Evolutionary conservation across 1,140 invertebrate genomes (phyloP), one percentile per base, ranked within the genome.

Genomic region (Microplitis mediator): DNA sequence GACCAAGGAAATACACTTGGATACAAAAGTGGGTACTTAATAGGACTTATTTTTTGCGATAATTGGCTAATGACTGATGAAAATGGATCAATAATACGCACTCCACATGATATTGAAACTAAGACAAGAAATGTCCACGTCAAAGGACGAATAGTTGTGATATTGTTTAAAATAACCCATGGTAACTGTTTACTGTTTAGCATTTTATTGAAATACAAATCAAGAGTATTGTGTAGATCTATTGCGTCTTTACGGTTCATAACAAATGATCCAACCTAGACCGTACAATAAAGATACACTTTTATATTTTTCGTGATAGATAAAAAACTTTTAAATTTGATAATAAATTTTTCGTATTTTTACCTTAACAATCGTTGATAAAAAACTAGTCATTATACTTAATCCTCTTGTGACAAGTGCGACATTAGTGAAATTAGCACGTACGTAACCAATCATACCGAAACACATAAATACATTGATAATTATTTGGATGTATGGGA

Each of bases 1-100:
- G 9, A 32, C 70, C 72, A 77, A 1, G 74, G 76, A 68, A 67
- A 74, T 50, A 35, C 34, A 0, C 23, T 52, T 1, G 69, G 74
- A 75, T 72, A 54, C 4, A 64, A 63, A 3, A 74, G 36, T 45
- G 31, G 16, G 39, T 75, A 72, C 39, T 77, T 65, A 4, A 67
- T 56, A 14, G 52, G 50, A 23, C 64, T 3, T 16, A 69, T 14
- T 9, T 45, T 35, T 8, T 71, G 64, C 1, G 13, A 51, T 6
- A 3, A 2, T 45, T 75, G 39, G 34, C 64, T 5, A 14, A 70
- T 31, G 3, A 73, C 31, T 4, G 34, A 74, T 34, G 61, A 54
- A 4, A 72, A 13, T 31, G 74, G 72, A 56, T 72, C 13, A 31
- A 68, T 9, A 45, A 4, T n/a, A 4, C 5, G n/a, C 4, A n/a